Conservation (phyloP, 1,140 invertebrate genomes). For the Lasioglossum baleicum region DNA sequence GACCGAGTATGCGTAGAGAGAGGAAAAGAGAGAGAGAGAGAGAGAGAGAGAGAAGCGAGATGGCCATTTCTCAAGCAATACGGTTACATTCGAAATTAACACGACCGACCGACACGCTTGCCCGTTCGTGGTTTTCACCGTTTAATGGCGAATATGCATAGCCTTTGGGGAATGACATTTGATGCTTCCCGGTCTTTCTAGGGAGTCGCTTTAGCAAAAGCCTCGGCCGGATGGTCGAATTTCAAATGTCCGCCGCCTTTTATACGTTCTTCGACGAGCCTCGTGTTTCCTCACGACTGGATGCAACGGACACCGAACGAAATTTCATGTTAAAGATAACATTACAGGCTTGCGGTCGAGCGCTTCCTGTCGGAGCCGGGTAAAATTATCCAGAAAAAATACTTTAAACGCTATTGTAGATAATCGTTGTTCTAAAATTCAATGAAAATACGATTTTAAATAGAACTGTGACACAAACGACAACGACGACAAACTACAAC, state of each 20-base stretch:
- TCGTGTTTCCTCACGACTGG: slow-evolving; percentile 16
- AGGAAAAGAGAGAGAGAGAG: too few relatives aligned
- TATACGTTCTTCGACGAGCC: slow-evolving; percentile 2
- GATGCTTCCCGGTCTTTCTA: slow-evolving; percentile 57
- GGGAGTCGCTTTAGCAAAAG: slow-evolving; percentile 54
- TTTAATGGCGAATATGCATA: slow-evolving; percentile 58
- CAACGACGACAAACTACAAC: too few relatives aligned
- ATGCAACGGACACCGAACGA: not conserved
- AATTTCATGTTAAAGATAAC: slow-evolving; percentile 17
- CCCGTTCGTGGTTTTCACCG: slow-evolving; percentile 44
- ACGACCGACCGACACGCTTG: slow-evolving; percentile 9
- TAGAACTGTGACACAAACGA: too few relatives aligned
- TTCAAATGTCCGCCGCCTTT: slow-evolving; percentile 65
- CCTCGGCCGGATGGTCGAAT: slow-evolving; percentile 54
- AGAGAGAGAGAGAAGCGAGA: not conserved
- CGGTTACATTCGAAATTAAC: slow-evolving; percentile 52
- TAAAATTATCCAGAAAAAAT: too few relatives aligned
- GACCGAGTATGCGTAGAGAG: slow-evolving; percentile 20
- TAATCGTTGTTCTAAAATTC: too few relatives aligned
- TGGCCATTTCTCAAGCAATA: slow-evolving; percentile 1
- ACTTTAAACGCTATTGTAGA: too few relatives aligned
- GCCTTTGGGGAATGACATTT: slow-evolving; percentile 60
- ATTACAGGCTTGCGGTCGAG: not conserved
- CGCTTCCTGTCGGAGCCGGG: too few relatives aligned
- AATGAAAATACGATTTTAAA: too few relatives aligned